A percentile compares a stretch with the other conserved stretches of the same genome.
These are phyloP conservation scores for Alcis repandata DNA, from an alignment of 2,888 invertebrate genomes.

Conservation along the genomic window DNA sequence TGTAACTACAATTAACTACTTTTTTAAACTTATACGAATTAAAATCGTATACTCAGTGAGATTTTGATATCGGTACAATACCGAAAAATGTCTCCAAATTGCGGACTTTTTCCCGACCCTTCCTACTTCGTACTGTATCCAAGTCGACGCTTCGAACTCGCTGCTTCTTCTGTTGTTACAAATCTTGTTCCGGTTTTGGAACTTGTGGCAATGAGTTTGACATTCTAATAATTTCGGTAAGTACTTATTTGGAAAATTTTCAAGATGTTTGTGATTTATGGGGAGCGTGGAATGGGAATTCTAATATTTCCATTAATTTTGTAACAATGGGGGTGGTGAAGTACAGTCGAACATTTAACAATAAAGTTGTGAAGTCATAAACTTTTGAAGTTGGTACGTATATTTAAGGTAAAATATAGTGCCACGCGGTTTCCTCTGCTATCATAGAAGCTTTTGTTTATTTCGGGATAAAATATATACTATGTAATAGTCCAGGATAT, in stretches of 20 bases:
- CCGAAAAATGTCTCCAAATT: background rate
- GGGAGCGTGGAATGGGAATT: slow-evolving; percentile 3
- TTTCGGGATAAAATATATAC: no score
- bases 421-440: no score
- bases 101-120: slow-evolving; percentile 8
- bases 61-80: background rate
- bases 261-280: slow-evolving; percentile 29
- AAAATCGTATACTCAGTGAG: no score
- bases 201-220: slow-evolving; percentile 28
- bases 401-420: background rate
- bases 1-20: no score
- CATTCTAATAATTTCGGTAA: slow-evolving; percentile 29
- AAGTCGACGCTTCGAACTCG: slow-evolving; percentile 13
- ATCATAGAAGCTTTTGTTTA: no score
- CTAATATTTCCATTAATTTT: slow-evolving; percentile 15
- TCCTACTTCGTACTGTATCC: background rate
- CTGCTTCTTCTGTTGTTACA: slow-evolving; percentile 26
- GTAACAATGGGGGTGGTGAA: background rate
- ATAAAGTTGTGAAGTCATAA: no score
- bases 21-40: no score
- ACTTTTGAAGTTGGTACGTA: background rate
- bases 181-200: slow-evolving; percentile 28
- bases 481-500: no score
- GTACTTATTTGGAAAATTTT: slow-evolving; percentile 22
- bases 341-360: background rate